phyloP scores from a whole-genome alignment of 2,113 vertebrate species.

The Montifringilla adamsi region DNA sequence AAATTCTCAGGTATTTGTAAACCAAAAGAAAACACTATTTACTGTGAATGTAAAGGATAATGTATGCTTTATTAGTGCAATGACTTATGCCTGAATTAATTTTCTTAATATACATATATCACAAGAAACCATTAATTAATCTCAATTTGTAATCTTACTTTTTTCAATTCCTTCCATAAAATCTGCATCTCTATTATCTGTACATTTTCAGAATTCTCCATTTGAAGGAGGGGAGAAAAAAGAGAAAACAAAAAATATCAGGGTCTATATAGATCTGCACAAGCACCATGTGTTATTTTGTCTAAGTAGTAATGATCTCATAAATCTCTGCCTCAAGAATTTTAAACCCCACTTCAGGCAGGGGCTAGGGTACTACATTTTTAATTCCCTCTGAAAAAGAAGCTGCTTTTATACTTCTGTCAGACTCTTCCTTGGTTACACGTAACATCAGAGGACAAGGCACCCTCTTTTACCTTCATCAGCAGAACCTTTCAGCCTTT shows the following conservation, averaged over 20 bases:
- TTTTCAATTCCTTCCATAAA: neutral
- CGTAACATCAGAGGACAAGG: neutral
- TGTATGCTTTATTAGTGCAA: neutral
- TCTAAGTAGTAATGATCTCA: neutral
- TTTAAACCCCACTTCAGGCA: neutral
- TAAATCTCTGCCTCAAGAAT: neutral
- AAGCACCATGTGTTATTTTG: neutral
- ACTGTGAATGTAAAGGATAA: neutral
- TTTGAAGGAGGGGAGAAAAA: neutral
- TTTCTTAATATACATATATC: neutral
- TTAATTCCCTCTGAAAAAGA: neutral
- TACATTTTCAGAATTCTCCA: neutral
- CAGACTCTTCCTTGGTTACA: neutral
- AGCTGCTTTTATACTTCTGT: neutral
- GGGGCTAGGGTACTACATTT: neutral
- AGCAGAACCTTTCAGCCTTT: constrained; percentile 40
- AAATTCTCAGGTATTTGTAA: neutral
- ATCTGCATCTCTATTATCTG: neutral
- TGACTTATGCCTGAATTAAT: neutral
- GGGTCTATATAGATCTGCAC: neutral
- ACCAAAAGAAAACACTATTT: neutral
- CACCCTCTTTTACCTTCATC: constrained; percentile 27
- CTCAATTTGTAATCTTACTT: neutral
- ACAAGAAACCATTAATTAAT: neutral
- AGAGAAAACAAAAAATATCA: too few relatives aligned